Percentiles rank a stretch among this genome's conserved stretches.
phyloP scores from a whole-genome alignment of 1,140 invertebrate genomes.

The Trachelipus rathkii region DNA sequence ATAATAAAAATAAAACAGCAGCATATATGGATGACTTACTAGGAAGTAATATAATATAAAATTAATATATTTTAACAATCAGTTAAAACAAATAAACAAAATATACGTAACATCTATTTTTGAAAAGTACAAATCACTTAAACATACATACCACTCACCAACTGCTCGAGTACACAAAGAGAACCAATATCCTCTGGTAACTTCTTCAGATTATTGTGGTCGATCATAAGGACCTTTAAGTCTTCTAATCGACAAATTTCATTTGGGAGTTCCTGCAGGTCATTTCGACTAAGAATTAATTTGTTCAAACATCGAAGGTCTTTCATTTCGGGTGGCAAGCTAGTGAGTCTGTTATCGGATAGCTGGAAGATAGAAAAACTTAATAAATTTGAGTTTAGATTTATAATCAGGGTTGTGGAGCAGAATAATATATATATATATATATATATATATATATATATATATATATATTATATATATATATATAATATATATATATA shows the following conservation, averaged over 20 bases:
- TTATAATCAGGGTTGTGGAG: no score
- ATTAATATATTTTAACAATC: no score
- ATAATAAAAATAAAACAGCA: no score
- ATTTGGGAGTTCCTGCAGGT: conserved; percentile 63
- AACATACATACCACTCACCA: conserved; percentile 29
- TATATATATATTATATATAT: no score
- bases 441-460: no score
- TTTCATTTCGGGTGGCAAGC: conserved; percentile 64
- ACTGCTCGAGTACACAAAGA: conserved; percentile 60
- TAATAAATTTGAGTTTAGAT: not conserved
- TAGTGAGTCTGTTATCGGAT: conserved; percentile 69
- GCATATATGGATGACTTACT: no score
- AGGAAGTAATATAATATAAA: no score
- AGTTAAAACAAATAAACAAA: no score
- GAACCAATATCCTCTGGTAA: conserved; percentile 64
- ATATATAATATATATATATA: no score
- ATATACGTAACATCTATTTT: no score
- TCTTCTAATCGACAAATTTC: conserved; percentile 70
- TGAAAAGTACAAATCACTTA: no score
- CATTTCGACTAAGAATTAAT: conserved; percentile 73
- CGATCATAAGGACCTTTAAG: conserved; percentile 71
- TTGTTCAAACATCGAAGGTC: conserved; percentile 65
- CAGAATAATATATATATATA: no score
- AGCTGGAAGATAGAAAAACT: conserved; percentile 49
- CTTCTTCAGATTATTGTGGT: conserved; percentile 66